Conservation (phyloP, 2,888 invertebrate species). For the Tipula confusa region DNA sequence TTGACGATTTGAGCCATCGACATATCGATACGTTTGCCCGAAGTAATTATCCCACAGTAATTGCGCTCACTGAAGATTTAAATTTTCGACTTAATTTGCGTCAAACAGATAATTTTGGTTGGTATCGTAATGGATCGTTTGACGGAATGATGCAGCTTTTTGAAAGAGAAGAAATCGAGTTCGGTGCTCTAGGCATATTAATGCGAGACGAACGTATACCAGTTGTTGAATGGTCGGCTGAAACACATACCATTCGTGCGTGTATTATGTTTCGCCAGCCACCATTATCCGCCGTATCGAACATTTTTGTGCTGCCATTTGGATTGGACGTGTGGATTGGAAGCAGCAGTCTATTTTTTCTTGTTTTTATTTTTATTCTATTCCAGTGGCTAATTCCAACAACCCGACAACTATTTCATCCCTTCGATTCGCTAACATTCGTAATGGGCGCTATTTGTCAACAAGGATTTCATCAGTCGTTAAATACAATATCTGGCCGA, state of each 20-base stretch:
- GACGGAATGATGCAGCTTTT: constrained; percentile 56
- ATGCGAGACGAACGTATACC: constrained; percentile 56
- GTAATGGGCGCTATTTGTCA: constrained; percentile 58
- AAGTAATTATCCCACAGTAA: constrained; percentile 47
- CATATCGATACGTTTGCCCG: constrained; percentile 51
- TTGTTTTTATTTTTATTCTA: constrained; percentile 41
- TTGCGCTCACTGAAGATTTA: constrained; percentile 46
- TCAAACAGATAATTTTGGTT: constrained; percentile 53
- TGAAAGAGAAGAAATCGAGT: constrained; percentile 54
- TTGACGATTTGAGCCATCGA: constrained; percentile 45
- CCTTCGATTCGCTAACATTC: constrained; percentile 53
- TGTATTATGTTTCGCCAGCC: constrained; percentile 61
- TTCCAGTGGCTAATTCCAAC: constrained; percentile 35
- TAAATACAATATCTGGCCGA: constrained; percentile 53
- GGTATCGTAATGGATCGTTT: constrained; percentile 56
- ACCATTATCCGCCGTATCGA: constrained; percentile 56
- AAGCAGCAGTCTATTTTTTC: constrained; percentile 36
- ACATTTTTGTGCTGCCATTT: constrained; percentile 60
- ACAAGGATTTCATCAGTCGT: constrained; percentile 55
- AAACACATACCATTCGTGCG: constrained; percentile 53
- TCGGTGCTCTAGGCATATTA: constrained; percentile 54
- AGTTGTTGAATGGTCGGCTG: constrained; percentile 54
- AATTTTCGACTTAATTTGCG: constrained; percentile 50
- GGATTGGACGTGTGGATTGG: constrained; percentile 55
- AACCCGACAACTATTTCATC: constrained; percentile 41